A percentile compares a stretch with the other conserved stretches of the same genome.
Evolutionary conservation across 1,140 invertebrate species (phyloP).

Genomic region (Bombus polaris): DNA sequence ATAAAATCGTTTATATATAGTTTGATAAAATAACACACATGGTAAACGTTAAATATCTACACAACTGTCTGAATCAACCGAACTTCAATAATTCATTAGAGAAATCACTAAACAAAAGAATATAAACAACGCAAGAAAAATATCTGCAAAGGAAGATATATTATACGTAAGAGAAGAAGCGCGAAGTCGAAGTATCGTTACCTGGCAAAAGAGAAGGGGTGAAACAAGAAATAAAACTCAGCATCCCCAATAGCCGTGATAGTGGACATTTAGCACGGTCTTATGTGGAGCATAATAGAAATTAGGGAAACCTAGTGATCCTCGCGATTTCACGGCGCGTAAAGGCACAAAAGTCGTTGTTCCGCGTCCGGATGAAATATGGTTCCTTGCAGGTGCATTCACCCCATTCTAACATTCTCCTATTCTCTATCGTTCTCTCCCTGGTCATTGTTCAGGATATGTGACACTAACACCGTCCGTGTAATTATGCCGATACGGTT

Average conservation of each 20-base stretch:
- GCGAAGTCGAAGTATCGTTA: background rate
- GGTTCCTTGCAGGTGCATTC: slow-evolving; percentile 74
- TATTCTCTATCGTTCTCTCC: slow-evolving; percentile 14
- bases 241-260: background rate
- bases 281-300: slow-evolving; percentile 62
- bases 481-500: slow-evolving; percentile 76
- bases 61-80: too few relatives aligned
- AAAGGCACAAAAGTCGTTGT: slow-evolving; percentile 62
- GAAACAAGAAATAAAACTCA: background rate
- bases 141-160: background rate
- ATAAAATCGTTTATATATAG: too few relatives aligned
- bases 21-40: too few relatives aligned
- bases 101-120: too few relatives aligned
- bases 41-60: too few relatives aligned
- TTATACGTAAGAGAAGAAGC: background rate
- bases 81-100: too few relatives aligned
- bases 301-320: slow-evolving; percentile 67
- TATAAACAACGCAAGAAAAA: too few relatives aligned
- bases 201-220: background rate
- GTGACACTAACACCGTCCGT: slow-evolving; percentile 74
- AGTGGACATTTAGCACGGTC: slow-evolving; percentile 30
- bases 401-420: slow-evolving; percentile 20
- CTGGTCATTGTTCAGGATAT: slow-evolving; percentile 67
- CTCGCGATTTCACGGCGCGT: slow-evolving; percentile 60
- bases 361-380: slow-evolving; percentile 72